Conservation (phyloP, 2,113 vertebrate genomes). For the Zootoca vivipara region DNA sequence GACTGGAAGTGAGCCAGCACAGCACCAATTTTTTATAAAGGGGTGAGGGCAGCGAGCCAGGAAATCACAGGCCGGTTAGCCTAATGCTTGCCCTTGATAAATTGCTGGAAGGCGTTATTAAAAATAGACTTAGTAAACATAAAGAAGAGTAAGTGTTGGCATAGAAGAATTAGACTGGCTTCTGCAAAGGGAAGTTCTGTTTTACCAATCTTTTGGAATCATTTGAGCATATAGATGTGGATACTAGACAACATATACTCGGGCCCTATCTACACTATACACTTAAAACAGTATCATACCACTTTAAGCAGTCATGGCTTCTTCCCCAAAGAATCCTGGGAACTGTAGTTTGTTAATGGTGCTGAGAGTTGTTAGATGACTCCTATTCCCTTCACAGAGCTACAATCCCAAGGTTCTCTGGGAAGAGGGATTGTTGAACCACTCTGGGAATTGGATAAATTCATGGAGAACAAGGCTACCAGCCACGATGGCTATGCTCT, state of each 20-base stretch:
- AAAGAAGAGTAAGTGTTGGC: neutral
- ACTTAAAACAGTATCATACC: too few species aligned
- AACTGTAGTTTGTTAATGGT: too few species aligned
- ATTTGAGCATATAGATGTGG: neutral
- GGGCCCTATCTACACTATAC: too few species aligned
- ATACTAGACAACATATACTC: neutral
- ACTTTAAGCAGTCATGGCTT: too few species aligned
- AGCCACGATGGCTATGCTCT: too few species aligned
- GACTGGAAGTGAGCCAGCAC: neutral
- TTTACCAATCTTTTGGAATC: neutral
- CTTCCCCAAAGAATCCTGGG: too few species aligned
- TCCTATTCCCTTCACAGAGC: too few species aligned
- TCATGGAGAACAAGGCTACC: too few species aligned
- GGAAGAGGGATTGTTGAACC: too few species aligned
- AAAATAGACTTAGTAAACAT: neutral
- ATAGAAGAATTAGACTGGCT: neutral
- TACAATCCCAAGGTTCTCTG: too few species aligned
- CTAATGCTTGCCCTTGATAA: neutral
- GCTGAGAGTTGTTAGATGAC: too few species aligned
- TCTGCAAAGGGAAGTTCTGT: neutral
- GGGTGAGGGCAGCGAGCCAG: neutral
- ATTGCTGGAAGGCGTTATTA: neutral
- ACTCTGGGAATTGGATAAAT: too few species aligned
- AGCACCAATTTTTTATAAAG: neutral
- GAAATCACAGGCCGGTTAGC: neutral